Conservation (phyloP, 1,140 invertebrate genomes). For the Schlechtendalia chinensis region DNA sequence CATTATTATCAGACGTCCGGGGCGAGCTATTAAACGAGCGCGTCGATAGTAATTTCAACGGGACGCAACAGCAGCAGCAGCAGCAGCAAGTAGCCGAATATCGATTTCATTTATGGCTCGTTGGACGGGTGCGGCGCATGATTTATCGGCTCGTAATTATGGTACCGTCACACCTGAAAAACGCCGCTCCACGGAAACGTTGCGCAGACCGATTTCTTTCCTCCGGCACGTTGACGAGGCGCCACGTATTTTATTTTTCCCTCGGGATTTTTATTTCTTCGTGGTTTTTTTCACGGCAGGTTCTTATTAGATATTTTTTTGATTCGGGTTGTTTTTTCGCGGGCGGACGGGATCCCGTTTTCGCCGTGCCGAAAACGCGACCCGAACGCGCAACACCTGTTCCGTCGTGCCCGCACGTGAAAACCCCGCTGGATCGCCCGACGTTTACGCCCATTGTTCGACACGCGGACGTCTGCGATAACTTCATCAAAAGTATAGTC, state of each 20-base stretch:
- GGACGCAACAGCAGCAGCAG: too few species aligned
- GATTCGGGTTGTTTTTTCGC: constrained; percentile 9
- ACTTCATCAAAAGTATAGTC: too few species aligned
- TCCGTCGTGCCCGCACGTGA: too few species aligned
- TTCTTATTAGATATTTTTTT: background rate
- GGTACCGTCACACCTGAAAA: constrained; percentile 18
- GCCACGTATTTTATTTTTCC: constrained; percentile 32
- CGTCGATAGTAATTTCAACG: background rate
- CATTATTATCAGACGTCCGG: constrained; percentile 9
- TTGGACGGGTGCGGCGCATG: background rate
- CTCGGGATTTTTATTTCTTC: background rate
- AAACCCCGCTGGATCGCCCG: too few species aligned
- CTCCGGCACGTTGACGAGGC: constrained; percentile 22
- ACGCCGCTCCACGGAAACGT: constrained; percentile 18
- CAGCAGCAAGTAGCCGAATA: constrained; percentile 26
- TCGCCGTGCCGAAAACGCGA: background rate
- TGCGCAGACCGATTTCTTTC: background rate
- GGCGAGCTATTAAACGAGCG: background rate
- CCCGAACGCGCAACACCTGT: constrained; percentile 19
- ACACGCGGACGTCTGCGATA: too few species aligned
- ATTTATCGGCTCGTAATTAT: constrained; percentile 44
- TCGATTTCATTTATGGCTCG: constrained; percentile 41
- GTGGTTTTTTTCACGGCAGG: background rate
- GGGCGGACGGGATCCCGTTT: background rate
- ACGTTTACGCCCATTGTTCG: too few species aligned